A percentile compares a stretch with the other conserved stretches of the same genome.
Conservation (phyloP, 2,888 invertebrate genomes). For the Troides helena region DNA sequence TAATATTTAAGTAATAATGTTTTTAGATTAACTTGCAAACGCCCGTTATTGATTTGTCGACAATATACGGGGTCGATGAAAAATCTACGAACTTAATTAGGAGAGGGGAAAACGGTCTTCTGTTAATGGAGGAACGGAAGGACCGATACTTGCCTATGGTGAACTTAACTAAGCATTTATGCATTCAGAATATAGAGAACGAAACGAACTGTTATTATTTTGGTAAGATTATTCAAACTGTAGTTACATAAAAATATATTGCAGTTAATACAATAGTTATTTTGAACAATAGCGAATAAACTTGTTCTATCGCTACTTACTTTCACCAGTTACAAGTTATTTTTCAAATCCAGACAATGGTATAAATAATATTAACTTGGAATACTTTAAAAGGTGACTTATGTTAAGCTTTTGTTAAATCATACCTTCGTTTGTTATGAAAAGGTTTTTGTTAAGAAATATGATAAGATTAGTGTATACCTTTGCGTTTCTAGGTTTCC, state of each 20-base stretch:
- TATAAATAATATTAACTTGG: no score
- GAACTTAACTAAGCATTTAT: conserved; percentile 40
- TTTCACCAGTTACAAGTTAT: not conserved
- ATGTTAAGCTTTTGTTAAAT: no score
- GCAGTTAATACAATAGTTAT: no score
- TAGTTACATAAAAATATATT: no score
- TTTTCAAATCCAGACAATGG: no score
- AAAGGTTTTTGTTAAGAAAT: no score
- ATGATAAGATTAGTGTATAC: not conserved
- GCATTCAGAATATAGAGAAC: conserved; percentile 49
- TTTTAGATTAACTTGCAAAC: conserved; percentile 64
- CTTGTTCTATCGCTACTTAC: not conserved
- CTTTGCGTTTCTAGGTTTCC: conserved; percentile 29
- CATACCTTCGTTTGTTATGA: no score
- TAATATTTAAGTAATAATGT: not conserved
- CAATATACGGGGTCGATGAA: conserved; percentile 60
- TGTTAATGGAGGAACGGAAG: conserved; percentile 51
- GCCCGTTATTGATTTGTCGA: conserved; percentile 60
- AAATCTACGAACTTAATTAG: conserved; percentile 46
- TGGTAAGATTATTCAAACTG: conserved; percentile 44
- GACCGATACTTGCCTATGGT: conserved; percentile 49
- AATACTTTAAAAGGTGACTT: no score
- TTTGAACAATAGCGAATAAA: no score
- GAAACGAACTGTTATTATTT: conserved; percentile 56
- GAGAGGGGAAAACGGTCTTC: conserved; percentile 49